phyloP scores from a whole-genome alignment of 1,140 invertebrate species.

The Maconellicoccus hirsutus region DNA sequence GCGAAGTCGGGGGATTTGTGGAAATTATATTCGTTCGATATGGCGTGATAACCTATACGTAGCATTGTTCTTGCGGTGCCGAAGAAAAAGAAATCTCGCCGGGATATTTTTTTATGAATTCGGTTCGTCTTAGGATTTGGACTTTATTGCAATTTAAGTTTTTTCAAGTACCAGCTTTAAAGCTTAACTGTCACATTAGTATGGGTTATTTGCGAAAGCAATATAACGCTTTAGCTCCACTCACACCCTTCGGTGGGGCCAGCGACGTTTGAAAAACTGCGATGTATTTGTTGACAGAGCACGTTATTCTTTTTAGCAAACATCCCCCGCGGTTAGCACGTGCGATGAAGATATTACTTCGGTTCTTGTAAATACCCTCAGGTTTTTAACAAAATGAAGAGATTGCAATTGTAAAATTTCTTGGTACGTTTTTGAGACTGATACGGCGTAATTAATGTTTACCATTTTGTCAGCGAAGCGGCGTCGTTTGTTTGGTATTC shows the following conservation, averaged over 20 bases:
- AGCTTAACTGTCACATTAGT: slow-evolving; percentile 3
- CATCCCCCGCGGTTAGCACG: slow-evolving; percentile 6
- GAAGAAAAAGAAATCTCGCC: too few species aligned
- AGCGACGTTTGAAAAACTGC: too few species aligned
- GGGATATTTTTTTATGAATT: too few species aligned
- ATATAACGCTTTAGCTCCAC: neutral
- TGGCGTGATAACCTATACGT: too few species aligned
- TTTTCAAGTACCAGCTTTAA: neutral
- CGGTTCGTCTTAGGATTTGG: too few species aligned
- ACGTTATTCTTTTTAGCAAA: neutral
- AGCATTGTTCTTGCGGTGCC: too few species aligned
- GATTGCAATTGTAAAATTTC: neutral
- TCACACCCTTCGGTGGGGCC: neutral
- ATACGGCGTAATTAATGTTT: slow-evolving; percentile 9
- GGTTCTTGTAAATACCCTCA: neutral
- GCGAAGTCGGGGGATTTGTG: too few species aligned
- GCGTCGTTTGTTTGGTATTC: neutral
- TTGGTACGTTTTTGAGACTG: neutral
- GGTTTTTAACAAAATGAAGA: slow-evolving; percentile 3
- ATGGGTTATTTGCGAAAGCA: neutral
- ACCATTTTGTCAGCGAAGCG: neutral
- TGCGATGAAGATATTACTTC: slow-evolving; percentile 4
- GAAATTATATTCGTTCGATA: too few species aligned
- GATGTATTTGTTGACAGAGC: neutral
- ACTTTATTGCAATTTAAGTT: neutral